Evolutionary conservation across 2,113 vertebrate genomes (phyloP).

Genomic region (Colius striatus): DNA sequence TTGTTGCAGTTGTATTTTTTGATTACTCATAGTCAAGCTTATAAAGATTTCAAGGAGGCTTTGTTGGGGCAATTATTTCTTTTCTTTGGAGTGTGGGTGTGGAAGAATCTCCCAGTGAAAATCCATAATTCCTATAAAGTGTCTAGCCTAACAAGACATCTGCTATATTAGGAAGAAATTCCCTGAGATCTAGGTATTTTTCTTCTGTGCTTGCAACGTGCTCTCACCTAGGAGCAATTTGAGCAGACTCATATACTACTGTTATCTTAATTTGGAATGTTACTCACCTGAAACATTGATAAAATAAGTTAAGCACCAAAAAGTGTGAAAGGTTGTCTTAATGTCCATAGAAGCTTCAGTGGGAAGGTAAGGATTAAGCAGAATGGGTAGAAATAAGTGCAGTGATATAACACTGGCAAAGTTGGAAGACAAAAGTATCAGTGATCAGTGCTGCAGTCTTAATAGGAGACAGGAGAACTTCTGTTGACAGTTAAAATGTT

Average conservation of each 20-base stretch:
- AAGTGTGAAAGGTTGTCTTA: not conserved
- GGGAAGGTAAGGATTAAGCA: not conserved
- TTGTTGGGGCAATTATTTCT: not conserved
- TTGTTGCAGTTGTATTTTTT: not conserved
- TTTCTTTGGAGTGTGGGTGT: not conserved
- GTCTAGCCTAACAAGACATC: not conserved
- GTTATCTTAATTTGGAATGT: not conserved
- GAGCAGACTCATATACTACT: not conserved
- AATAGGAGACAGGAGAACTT: not conserved
- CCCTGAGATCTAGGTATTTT: not conserved
- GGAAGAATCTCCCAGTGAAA: not conserved
- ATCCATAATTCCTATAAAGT: not conserved
- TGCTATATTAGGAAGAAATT: not conserved
- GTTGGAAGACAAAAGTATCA: rapidly evolving
- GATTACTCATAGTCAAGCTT: not conserved
- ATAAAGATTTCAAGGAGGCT: not conserved
- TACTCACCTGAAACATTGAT: not conserved
- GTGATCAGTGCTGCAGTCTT: not conserved
- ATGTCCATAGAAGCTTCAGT: not conserved
- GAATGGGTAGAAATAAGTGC: not conserved
- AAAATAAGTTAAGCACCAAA: not conserved
- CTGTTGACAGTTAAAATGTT: not conserved
- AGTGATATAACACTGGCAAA: not conserved
- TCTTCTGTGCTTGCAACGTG: not conserved
- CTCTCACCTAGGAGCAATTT: not conserved